A percentile compares a stretch with the other conserved stretches of the same genome.
Evolutionary conservation across 2,113 vertebrate species (phyloP).

Genomic region (Agapornis roseicollis): DNA sequence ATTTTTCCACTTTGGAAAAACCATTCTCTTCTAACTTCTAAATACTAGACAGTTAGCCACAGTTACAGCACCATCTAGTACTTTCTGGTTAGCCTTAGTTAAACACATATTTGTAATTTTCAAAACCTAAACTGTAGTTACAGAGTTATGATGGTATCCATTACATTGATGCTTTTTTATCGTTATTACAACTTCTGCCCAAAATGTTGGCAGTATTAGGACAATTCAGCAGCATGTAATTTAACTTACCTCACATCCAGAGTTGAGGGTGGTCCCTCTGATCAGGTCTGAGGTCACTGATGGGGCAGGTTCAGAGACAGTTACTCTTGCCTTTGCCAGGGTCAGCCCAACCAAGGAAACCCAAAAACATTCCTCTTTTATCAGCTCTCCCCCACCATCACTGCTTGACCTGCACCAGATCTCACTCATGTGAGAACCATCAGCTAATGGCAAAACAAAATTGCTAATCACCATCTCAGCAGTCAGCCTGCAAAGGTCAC

Average conservation of each 20-base stretch:
- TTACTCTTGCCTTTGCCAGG: not conserved
- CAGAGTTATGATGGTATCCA: constrained; percentile 30
- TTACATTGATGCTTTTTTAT: constrained; percentile 17
- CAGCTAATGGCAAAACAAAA: not conserved
- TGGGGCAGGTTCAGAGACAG: not conserved
- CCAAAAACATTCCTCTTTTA: not conserved
- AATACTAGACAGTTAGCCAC: constrained; percentile 1
- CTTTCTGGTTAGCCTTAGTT: constrained; percentile 35
- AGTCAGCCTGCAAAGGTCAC: not conserved
- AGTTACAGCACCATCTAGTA: not conserved
- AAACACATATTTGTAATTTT: constrained; percentile 1
- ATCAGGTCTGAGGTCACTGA: not conserved
- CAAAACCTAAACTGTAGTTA: constrained; percentile 40
- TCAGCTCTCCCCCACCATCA: not conserved
- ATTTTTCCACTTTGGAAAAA: not conserved
- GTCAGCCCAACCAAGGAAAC: not conserved
- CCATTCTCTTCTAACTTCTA: constrained; percentile 19
- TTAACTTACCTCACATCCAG: constrained; percentile 33
- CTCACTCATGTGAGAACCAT: not conserved
- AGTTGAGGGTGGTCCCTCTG: not conserved
- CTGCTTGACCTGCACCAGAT: not conserved
- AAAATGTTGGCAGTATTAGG: not conserved
- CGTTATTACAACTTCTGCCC: not conserved
- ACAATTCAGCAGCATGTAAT: constrained; percentile 10
- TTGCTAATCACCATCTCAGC: not conserved